Evolutionary conservation across 2,888 invertebrate genomes (phyloP).

Genomic region (Ectemnius lituratus): DNA sequence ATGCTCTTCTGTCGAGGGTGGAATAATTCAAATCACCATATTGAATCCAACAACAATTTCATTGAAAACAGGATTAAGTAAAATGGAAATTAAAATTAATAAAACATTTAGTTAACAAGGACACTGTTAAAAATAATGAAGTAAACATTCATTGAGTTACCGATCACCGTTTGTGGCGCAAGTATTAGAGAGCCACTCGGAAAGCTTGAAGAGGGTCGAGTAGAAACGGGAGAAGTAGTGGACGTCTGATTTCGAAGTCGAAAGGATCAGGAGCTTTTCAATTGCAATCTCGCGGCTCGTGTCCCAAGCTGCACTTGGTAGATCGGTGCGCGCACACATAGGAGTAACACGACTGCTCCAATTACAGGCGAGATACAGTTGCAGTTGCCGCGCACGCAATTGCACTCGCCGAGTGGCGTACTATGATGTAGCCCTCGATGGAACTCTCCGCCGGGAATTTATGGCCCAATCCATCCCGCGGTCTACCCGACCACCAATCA

Average conservation of each 20-base stretch:
- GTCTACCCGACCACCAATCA: conserved; percentile 23
- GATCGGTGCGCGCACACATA: conserved; percentile 7
- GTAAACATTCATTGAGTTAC: too few species aligned
- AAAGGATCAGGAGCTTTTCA: conserved; percentile 40
- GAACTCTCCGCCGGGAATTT: conserved; percentile 34
- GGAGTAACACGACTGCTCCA: conserved; percentile 25
- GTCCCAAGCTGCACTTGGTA: conserved; percentile 24
- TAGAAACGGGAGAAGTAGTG: too few species aligned
- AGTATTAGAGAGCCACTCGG: too few species aligned
- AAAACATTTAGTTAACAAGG: too few species aligned
- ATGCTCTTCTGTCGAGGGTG: too few species aligned
- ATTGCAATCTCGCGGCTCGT: conserved; percentile 33
- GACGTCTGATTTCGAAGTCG: conserved; percentile 36
- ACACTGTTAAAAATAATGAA: too few species aligned
- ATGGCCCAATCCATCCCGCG: conserved; percentile 29
- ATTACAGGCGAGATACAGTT: conserved; percentile 43
- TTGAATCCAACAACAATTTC: too few species aligned
- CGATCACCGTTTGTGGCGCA: too few species aligned
- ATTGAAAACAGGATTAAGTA: too few species aligned
- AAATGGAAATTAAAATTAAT: too few species aligned
- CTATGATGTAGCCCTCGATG: conserved; percentile 1
- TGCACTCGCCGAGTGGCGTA: conserved; percentile 3
- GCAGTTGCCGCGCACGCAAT: conserved; percentile 25
- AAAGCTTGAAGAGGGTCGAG: too few species aligned
- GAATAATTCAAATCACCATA: too few species aligned